Evolutionary conservation across 37 sponge, comb jelly and placozoan genomes (phyloP).

Genomic region (Cliona cf. orientalis): DNA sequence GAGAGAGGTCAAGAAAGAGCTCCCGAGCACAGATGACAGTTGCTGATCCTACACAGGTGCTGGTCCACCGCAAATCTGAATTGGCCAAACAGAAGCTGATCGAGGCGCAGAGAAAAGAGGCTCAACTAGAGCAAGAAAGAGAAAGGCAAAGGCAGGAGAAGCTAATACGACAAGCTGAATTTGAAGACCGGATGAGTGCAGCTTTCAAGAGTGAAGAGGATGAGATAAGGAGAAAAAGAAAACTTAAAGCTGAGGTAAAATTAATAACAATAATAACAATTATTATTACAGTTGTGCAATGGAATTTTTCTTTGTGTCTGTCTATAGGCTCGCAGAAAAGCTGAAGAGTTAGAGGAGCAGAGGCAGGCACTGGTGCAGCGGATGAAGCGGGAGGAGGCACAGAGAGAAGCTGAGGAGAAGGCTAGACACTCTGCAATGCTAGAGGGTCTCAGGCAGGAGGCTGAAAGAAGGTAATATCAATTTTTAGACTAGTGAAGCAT

Average conservation of each 20-base stretch:
- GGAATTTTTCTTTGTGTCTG: not conserved
- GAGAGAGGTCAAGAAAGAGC: not conserved
- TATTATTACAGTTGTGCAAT: not conserved
- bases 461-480: not conserved
- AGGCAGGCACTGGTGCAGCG: not conserved
- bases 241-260: conserved; percentile 2
- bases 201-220: not conserved
- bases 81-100: not conserved
- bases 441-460: not conserved
- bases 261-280: not conserved
- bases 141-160: conserved; percentile 1
- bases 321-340: not conserved
- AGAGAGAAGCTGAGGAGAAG: not conserved
- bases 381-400: not conserved
- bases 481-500: no score
- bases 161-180: not conserved
- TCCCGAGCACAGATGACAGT: no score
- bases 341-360: not conserved
- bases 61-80: not conserved
- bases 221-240: not conserved
- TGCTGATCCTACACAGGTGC: no score
- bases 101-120: no score
- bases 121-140: no score
- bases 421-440: not conserved
- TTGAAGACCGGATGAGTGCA: not conserved